Percentiles rank a stretch among this genome's conserved stretches.
Conservation (phyloP, 2,888 invertebrate species). For the Hyalella azteca region DNA sequence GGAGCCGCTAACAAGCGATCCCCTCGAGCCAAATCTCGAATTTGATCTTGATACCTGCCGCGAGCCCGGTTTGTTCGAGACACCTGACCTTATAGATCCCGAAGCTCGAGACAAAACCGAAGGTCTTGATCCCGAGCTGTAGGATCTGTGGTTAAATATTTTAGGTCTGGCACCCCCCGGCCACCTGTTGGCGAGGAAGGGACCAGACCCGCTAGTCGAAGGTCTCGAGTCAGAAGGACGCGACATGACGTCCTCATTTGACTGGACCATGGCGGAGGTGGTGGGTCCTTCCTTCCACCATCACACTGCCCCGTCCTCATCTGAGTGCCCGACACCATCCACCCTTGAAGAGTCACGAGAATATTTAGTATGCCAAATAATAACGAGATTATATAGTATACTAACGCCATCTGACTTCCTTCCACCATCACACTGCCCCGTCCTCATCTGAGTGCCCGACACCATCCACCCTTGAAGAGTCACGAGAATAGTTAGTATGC, state of each 20-base stretch:
- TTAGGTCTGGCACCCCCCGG: slow-evolving; percentile 57
- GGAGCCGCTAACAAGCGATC: slow-evolving; percentile 55
- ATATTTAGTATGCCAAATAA: background rate
- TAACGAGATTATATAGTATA: background rate
- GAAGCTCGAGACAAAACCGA: slow-evolving; percentile 56
- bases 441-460: background rate
- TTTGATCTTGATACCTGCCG: slow-evolving; percentile 48
- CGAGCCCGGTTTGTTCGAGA: slow-evolving; percentile 49
- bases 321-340: slow-evolving; percentile 7
- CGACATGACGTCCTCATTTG: slow-evolving; percentile 58
- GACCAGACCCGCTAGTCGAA: slow-evolving; percentile 58
- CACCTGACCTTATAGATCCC: slow-evolving; percentile 52
- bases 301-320: slow-evolving; percentile 31
- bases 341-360: background rate
- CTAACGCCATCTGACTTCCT: background rate
- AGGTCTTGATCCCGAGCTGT: slow-evolving; percentile 55
- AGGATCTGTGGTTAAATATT: slow-evolving; percentile 57
- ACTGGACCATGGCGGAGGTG: slow-evolving; percentile 57
- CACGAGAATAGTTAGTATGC: background rate
- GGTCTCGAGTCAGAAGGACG: slow-evolving; percentile 53
- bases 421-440: background rate
- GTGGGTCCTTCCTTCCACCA: slow-evolving; percentile 38
- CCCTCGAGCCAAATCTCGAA: slow-evolving; percentile 54
- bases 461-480: background rate
- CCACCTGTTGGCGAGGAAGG: slow-evolving; percentile 54